phyloP scores from a whole-genome alignment of 2,888 invertebrate genomes.

The Anoplius nigerrimus region DNA sequence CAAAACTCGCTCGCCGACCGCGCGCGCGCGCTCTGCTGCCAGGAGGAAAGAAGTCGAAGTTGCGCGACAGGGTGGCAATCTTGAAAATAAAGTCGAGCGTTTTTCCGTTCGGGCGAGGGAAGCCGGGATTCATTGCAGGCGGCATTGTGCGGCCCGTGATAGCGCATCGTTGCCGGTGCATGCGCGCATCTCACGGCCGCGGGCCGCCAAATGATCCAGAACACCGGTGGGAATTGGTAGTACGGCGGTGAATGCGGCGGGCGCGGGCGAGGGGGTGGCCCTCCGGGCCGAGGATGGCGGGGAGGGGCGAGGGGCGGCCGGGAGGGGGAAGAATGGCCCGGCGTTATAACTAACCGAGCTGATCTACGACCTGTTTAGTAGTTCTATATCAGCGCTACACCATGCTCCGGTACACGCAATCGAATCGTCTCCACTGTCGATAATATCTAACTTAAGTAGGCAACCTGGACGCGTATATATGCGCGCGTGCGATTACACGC shows the following conservation, averaged over 20 bases:
- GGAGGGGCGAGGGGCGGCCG: slow-evolving; percentile 29
- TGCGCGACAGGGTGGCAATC: slow-evolving; percentile 5
- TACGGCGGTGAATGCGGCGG: slow-evolving; percentile 48
- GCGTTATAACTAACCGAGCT: slow-evolving; percentile 72
- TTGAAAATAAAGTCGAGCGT: not conserved
- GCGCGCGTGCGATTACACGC: not conserved
- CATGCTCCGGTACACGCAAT: slow-evolving; percentile 59
- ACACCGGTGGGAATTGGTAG: slow-evolving; percentile 74
- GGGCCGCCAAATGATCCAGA: slow-evolving; percentile 75
- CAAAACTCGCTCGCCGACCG: no score
- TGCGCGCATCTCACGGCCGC: slow-evolving; percentile 69
- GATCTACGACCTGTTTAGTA: slow-evolving; percentile 75
- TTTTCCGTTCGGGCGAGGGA: slow-evolving; percentile 17
- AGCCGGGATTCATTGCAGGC: slow-evolving; percentile 43
- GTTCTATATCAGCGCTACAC: slow-evolving; percentile 72
- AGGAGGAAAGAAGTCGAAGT: not conserved
- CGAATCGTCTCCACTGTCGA: slow-evolving; percentile 59
- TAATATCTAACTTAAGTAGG: slow-evolving; percentile 61
- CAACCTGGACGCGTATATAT: slow-evolving; percentile 20
- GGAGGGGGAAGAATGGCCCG: slow-evolving; percentile 38
- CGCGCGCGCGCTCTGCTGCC: not conserved
- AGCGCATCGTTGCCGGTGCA: slow-evolving; percentile 58
- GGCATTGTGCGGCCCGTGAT: slow-evolving; percentile 58
- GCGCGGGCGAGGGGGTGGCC: slow-evolving; percentile 53
- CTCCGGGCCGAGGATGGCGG: slow-evolving; percentile 47